Evolutionary conservation across 2,797 vertebrate species (phyloP).

Genomic region (Enteromius afrohamiltoni): DNA sequence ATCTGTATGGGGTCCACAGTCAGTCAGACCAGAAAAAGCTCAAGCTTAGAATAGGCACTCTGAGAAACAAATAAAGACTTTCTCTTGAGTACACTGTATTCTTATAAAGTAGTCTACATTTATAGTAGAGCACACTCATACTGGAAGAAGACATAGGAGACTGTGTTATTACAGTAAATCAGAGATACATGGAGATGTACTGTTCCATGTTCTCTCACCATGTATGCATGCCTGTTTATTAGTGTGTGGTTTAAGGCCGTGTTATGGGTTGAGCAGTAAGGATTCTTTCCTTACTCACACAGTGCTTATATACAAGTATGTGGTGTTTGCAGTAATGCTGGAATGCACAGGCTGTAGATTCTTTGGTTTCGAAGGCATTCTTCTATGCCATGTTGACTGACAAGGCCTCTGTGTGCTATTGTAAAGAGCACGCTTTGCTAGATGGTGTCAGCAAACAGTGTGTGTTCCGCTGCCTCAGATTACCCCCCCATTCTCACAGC

Average conservation of each 20-base stretch:
- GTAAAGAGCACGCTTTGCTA: constrained; percentile 75
- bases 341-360: constrained; percentile 72
- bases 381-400: constrained; percentile 70
- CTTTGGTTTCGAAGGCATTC: constrained; percentile 79
- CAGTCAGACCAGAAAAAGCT: constrained; percentile 54
- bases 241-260: constrained; percentile 5
- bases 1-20: constrained; percentile 54
- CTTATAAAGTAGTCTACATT: constrained; percentile 35
- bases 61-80: constrained; percentile 55
- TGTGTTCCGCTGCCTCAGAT: constrained; percentile 50
- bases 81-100: constrained; percentile 36
- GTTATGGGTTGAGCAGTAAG: background rate
- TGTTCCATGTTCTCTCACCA: background rate
- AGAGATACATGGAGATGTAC: background rate
- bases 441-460: constrained; percentile 75
- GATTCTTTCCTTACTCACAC: constrained; percentile 53
- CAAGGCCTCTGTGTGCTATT: constrained; percentile 68
- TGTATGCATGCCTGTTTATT: constrained; percentile 1
- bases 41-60: constrained; percentile 56
- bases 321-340: constrained; percentile 79
- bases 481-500: constrained; percentile 29
- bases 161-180: constrained; percentile 16
- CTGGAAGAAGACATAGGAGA: constrained; percentile 11
- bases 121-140: constrained; percentile 17
- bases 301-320: constrained; percentile 73